Conservation (phyloP, 2,888 invertebrate genomes). For the Schrankia costaestrigalis region DNA sequence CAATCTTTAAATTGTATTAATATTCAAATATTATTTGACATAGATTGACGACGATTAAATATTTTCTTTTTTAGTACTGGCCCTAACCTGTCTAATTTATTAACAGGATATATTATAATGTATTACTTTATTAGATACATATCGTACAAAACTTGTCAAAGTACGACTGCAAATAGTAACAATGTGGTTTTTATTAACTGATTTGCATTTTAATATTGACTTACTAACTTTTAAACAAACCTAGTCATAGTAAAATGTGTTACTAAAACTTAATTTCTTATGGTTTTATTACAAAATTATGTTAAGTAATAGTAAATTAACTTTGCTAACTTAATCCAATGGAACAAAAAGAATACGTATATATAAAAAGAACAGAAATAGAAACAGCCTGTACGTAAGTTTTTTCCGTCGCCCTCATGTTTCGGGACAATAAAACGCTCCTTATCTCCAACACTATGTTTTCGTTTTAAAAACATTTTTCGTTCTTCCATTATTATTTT, state of each 20-base stretch:
- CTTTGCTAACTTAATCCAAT: neutral
- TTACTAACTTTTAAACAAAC: too few relatives aligned
- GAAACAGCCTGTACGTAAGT: slow-evolving; percentile 34
- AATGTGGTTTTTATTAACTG: slow-evolving; percentile 32
- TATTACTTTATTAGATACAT: slow-evolving; percentile 59
- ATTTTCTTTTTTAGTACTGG: slow-evolving; percentile 13
- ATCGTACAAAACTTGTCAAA: slow-evolving; percentile 48
- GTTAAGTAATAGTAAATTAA: too few relatives aligned
- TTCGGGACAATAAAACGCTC: slow-evolving; percentile 59
- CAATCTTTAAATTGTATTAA: too few relatives aligned
- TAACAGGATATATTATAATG: slow-evolving; percentile 56
- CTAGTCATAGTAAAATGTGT: too few relatives aligned
- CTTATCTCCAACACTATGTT: slow-evolving; percentile 66
- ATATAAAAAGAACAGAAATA: slow-evolving; percentile 14
- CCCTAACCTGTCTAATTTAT: slow-evolving; percentile 35
- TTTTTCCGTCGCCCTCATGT: slow-evolving; percentile 59
- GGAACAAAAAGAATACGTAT: neutral
- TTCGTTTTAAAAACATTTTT: slow-evolving; percentile 62
- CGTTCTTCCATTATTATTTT: slow-evolving; percentile 52
- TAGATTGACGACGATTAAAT: too few relatives aligned
- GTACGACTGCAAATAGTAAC: slow-evolving; percentile 37
- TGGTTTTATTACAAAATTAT: too few relatives aligned
- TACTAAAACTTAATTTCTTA: too few relatives aligned
- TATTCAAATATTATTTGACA: too few relatives aligned
- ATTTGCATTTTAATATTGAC: slow-evolving; percentile 18